These are phyloP conservation scores for Ferrisia virgata DNA, from an alignment of 2,888 invertebrate species.

Conservation along the genomic window DNA sequence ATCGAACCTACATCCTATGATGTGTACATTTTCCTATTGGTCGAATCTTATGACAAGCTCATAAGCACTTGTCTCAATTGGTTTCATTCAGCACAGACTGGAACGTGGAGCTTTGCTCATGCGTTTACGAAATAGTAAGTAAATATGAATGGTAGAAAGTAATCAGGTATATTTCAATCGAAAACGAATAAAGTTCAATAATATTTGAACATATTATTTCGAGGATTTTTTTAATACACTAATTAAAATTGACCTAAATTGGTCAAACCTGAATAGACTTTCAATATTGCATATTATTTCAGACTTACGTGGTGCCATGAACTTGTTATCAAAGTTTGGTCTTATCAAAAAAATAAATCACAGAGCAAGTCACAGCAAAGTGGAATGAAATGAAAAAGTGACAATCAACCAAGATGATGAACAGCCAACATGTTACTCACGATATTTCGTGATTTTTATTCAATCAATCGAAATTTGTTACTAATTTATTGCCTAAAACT, in stretches of 20 bases:
- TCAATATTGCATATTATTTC: too few species aligned
- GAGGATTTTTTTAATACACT: not conserved
- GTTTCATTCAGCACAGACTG: not conserved
- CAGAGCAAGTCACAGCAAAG: not conserved
- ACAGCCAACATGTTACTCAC: too few species aligned
- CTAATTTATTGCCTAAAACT: not conserved
- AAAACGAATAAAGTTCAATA: not conserved
- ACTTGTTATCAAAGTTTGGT: not conserved
- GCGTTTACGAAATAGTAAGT: not conserved
- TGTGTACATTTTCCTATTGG: conserved; percentile 29
- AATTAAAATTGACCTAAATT: not conserved
- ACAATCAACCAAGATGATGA: not conserved
- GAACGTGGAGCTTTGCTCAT: not conserved
- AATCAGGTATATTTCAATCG: not conserved
- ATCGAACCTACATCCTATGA: not conserved
- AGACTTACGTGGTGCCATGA: not conserved
- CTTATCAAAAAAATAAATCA: not conserved
- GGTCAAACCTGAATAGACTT: too few species aligned
- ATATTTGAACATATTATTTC: not conserved
- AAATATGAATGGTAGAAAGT: not conserved
- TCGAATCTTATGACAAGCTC: not conserved
- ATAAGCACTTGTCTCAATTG: not conserved
- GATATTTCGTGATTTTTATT: not conserved
- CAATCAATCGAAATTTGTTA: not conserved
- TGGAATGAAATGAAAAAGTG: too few species aligned